Base-by-base conservation (phyloP, 2,888 invertebrate species). In the Adelphocoris suturalis region DNA sequence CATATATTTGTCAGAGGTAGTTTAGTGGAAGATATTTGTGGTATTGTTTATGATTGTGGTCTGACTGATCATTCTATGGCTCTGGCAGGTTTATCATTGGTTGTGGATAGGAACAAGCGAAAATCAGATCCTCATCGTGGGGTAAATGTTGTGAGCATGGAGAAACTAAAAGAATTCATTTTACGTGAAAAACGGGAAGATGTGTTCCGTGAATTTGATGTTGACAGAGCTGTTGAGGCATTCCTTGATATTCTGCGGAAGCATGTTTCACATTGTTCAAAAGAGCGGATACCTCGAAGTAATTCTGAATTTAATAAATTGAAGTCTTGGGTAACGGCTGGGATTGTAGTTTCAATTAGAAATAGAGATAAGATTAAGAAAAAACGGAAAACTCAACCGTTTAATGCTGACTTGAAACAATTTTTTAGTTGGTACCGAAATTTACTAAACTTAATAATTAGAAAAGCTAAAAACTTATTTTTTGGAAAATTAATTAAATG, bases 401-500 rank as follows among this genome's bases (percentile, higher is more conserved):
- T 11, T 16, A 75, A 75, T 28, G 75, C 12, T 75, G 19, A 27
- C 14, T 75, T 75, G 75, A 75, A 19, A n/a, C 75, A 19, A 75
- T 75, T 9, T 75, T 75, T 75, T n/a, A 75, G 28, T 75, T 7
- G 75, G 2, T 75, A 75, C 12, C 5, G 75, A 75, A 75, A 75
- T 19, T 75, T 75, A 75, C 28, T 75, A 16, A 27, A 28, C 23
- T 27, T 28, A n/a, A 11, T 75, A 75, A 14, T 27, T n/a, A 75
- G 11, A 75, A 23, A 46, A 81, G 81, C 19, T 47, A 81, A 81
- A 81, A 27, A 47, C 28, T 81, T 81, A 47, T 81, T 47, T 47
- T 81, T 81, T 9, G 37, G 48, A 46, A 81, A 47, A 28, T 14
- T 28, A 81, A 81, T 47, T 47, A 27, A 48, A 82, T 19, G 47